Percentiles rank a stretch among this genome's conserved stretches.
Conservation (phyloP, 2,113 vertebrate species). For the Castor canadensis region DNA sequence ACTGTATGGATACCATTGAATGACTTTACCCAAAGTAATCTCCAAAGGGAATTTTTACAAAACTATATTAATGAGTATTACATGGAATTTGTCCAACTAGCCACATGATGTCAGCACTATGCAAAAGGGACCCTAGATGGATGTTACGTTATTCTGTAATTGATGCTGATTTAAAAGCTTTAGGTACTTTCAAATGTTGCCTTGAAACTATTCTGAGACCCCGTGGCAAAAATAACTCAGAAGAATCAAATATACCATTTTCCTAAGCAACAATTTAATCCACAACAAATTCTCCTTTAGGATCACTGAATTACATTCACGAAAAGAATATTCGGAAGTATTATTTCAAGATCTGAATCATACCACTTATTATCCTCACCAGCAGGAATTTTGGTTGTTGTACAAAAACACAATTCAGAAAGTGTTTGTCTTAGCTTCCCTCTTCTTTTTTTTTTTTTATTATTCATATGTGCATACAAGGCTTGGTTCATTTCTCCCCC, state of each 20-base stretch:
- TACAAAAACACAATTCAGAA: neutral
- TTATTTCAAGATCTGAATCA: slow-evolving; percentile 10
- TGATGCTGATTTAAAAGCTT: slow-evolving; percentile 26
- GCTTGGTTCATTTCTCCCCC: no score
- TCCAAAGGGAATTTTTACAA: slow-evolving; percentile 16
- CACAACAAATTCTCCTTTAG: slow-evolving; percentile 46
- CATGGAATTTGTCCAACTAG: slow-evolving; percentile 3
- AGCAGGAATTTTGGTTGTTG: neutral
- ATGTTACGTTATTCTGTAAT: neutral
- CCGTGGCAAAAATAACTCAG: slow-evolving; percentile 4
- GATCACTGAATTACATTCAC: neutral
- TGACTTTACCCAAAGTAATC: neutral
- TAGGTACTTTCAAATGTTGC: neutral
- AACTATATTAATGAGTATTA: neutral
- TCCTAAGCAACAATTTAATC: neutral
- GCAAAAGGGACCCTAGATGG: neutral
- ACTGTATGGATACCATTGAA: neutral
- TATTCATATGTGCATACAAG: no score
- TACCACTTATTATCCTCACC: neutral
- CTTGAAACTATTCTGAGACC: slow-evolving; percentile 19
- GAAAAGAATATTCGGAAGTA: neutral
- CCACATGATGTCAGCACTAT: neutral
- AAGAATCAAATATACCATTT: neutral
- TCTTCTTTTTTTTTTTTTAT: no score
- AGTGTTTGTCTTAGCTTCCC: neutral